These are phyloP conservation scores for Gobio occitaniae DNA, from an alignment of 2,797 vertebrate species.

Conservation along the genomic window DNA sequence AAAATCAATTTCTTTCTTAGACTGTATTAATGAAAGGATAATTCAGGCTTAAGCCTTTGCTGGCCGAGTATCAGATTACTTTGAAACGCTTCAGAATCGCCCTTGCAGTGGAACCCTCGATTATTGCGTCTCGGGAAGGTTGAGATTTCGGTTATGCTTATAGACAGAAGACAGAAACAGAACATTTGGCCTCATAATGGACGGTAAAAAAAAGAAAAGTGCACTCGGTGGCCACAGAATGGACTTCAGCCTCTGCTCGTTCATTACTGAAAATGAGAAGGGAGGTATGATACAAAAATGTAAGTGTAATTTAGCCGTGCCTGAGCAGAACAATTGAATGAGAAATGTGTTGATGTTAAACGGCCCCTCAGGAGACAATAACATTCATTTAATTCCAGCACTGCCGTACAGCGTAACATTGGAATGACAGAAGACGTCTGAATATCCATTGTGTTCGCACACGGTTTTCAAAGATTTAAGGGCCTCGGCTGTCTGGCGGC, in stretches of 20 bases:
- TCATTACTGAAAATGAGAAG: conserved; percentile 45
- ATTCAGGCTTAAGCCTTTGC: conserved; percentile 23
- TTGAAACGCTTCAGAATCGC: conserved; percentile 35
- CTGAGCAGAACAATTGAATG: conserved; percentile 30
- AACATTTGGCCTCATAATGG: conserved; percentile 9
- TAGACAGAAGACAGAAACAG: conserved; percentile 24
- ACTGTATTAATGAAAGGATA: conserved; percentile 38
- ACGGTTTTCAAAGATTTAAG: conserved; percentile 55
- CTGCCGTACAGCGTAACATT: conserved; percentile 31
- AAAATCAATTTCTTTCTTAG: conserved; percentile 15
- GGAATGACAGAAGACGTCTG: conserved; percentile 56
- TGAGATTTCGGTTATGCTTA: conserved; percentile 8
- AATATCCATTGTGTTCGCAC: conserved; percentile 52
- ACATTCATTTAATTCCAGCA: conserved; percentile 45
- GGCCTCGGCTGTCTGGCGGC: conserved; percentile 47
- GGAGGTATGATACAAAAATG: conserved; percentile 35
- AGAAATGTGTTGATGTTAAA: conserved; percentile 41
- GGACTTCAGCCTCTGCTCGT: conserved; percentile 8
- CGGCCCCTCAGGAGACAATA: conserved; percentile 44
- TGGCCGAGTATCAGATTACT: conserved; percentile 15
- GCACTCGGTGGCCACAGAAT: conserved; percentile 15
- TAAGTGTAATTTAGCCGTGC: conserved; percentile 33
- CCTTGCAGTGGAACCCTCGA: conserved; percentile 18
- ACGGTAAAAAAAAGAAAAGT: conserved; percentile 30
- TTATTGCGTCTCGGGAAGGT: conserved; percentile 16